Percentiles rank a stretch among this genome's conserved stretches.
Conservation (phyloP, 2,888 invertebrate species). For the Aphodius sticticus region DNA sequence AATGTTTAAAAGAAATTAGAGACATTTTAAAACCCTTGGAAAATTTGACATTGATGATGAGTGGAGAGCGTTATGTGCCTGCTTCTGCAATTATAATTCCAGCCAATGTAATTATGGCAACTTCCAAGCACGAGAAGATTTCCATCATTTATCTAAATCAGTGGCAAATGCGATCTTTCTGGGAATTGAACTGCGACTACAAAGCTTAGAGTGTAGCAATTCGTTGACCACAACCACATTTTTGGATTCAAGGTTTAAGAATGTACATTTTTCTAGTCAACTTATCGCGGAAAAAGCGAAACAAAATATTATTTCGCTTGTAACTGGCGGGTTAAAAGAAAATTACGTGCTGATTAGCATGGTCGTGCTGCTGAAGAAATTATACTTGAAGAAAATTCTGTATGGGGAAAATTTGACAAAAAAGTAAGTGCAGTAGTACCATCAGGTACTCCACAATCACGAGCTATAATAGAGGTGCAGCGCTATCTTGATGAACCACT, state of each 20-base stretch:
- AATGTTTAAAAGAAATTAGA: conserved; percentile 36
- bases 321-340: conserved; percentile 5
- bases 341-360: not conserved
- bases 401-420: conserved; percentile 19
- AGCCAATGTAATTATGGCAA: conserved; percentile 38
- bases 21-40: conserved; percentile 43
- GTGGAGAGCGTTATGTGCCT: conserved; percentile 42
- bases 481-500: conserved; percentile 33
- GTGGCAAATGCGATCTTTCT: not conserved
- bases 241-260: conserved; percentile 43
- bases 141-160: not conserved
- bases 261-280: conserved; percentile 38
- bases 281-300: conserved; percentile 4
- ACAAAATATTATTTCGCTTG: not conserved
- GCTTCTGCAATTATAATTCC: conserved; percentile 42
- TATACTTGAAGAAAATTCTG: conserved; percentile 10
- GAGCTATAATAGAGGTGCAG: conserved; percentile 31
- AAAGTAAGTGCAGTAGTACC: not conserved
- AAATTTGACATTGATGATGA: conserved; percentile 41
- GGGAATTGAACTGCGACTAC: conserved; percentile 32
- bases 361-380: not conserved
- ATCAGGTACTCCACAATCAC: not conserved
- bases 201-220: conserved; percentile 38
- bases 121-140: no score
- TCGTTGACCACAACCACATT: conserved; percentile 39